phyloP scores from a whole-genome alignment of 2,888 invertebrate genomes.

The Callinectes sapidus region DNA sequence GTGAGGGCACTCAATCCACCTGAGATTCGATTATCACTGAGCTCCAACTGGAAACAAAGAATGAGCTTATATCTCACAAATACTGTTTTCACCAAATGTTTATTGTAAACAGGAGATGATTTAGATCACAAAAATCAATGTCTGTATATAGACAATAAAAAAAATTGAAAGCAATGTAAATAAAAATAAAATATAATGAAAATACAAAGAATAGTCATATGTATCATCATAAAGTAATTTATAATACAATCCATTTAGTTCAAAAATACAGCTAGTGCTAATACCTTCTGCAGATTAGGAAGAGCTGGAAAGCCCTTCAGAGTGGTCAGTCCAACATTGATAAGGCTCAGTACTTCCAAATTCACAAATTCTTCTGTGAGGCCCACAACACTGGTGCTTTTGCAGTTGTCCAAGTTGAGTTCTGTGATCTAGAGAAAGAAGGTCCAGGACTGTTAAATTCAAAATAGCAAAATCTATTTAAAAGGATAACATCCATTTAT shows the following conservation, averaged over 20 bases:
- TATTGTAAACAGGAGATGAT: no score
- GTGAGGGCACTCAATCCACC: constrained; percentile 90
- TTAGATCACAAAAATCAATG: not conserved
- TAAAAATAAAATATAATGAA: not conserved
- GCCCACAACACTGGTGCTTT: constrained; percentile 93
- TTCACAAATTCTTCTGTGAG: constrained; percentile 94
- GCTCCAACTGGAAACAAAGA: constrained; percentile 82
- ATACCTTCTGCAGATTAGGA: constrained; percentile 91
- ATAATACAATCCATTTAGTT: not conserved
- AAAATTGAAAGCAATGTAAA: not conserved
- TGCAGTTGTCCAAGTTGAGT: constrained; percentile 96
- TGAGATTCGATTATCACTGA: constrained; percentile 94
- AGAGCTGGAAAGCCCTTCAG: constrained; percentile 97
- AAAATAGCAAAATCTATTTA: not conserved
- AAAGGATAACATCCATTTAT: not conserved
- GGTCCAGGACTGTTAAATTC: not conserved
- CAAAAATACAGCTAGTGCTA: constrained; percentile 40
- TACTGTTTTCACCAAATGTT: no score
- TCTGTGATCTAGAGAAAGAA: constrained; percentile 86
- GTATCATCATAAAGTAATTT: not conserved
- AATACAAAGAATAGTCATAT: not conserved
- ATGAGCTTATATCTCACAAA: not conserved
- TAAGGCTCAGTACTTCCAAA: constrained; percentile 92
- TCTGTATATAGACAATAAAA: not conserved
- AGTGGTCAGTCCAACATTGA: constrained; percentile 95